Evolutionary conservation across 2,888 invertebrate species (phyloP).

Genomic region (Torymus auratus): DNA sequence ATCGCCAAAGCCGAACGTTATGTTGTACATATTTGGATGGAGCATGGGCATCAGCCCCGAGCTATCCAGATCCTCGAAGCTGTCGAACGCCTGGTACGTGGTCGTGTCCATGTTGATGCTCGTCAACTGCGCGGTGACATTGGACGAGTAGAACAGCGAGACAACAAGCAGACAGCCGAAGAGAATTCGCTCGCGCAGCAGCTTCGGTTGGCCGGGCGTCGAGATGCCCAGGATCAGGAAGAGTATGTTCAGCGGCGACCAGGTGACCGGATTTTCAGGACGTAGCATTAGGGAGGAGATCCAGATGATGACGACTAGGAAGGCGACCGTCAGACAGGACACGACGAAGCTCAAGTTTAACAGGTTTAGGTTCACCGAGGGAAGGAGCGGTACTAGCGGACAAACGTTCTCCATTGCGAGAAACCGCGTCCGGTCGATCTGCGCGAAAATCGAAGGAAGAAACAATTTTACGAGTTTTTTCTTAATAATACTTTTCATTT

Average conservation of each 20-base stretch:
- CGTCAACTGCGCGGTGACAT: slow-evolving; percentile 29
- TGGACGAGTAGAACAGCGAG: slow-evolving; percentile 37
- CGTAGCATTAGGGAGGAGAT: background rate
- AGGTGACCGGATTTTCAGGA: background rate
- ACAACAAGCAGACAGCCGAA: slow-evolving; percentile 23
- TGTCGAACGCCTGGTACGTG: background rate
- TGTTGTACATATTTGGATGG: slow-evolving; percentile 21
- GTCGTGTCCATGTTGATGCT: background rate
- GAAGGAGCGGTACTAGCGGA: no score
- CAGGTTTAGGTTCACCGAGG: no score
- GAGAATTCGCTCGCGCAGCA: slow-evolving; percentile 16
- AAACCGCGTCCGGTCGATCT: no score
- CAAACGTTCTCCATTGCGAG: no score
- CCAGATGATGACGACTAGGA: slow-evolving; percentile 4
- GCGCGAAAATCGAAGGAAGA: no score
- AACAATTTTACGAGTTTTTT: no score
- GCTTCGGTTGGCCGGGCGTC: background rate
- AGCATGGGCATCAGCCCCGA: slow-evolving; percentile 32
- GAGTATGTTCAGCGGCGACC: slow-evolving; percentile 19
- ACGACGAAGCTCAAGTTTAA: background rate
- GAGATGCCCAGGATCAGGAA: slow-evolving; percentile 17
- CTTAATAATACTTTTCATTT: no score
- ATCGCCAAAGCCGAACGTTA: background rate
- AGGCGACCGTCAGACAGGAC: background rate
- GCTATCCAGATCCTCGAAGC: slow-evolving; percentile 18